These are phyloP conservation scores for Caenorhabditis macrosperma DNA, from an alignment of 2,888 invertebrate genomes.

Conservation along the genomic window DNA sequence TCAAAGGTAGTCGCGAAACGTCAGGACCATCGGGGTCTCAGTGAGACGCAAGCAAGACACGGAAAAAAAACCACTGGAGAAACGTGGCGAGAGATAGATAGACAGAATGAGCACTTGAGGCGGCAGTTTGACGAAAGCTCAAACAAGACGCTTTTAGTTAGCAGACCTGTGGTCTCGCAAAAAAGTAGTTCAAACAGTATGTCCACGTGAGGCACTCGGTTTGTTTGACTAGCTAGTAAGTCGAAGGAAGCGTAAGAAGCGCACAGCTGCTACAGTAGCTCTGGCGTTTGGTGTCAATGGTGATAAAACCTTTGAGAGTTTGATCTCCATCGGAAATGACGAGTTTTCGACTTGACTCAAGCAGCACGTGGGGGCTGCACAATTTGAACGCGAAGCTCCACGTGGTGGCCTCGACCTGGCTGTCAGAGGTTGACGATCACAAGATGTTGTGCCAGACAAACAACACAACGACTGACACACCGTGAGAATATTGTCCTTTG, in stretches of 20 bases:
- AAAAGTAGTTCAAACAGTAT: conserved; percentile 48
- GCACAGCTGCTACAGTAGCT: conserved; percentile 29
- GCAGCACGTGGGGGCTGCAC: conserved; percentile 32
- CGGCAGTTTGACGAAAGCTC: conserved; percentile 31
- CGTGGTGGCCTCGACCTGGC: conserved; percentile 27
- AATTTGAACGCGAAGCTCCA: conserved; percentile 48
- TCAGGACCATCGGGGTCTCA: conserved; percentile 10
- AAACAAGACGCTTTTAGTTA: conserved; percentile 52
- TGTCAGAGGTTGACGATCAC: conserved; percentile 51
- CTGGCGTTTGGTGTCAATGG: background rate
- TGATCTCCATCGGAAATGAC: conserved; percentile 27
- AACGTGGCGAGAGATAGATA: conserved; percentile 26
- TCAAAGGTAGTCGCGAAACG: conserved; percentile 36
- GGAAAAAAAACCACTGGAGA: conserved; percentile 19
- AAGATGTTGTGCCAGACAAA: conserved; percentile 35
- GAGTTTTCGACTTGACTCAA: conserved; percentile 3
- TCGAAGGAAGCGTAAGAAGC: conserved; percentile 24
- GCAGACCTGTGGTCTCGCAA: conserved; percentile 51
- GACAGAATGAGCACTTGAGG: conserved; percentile 7
- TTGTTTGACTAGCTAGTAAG: conserved; percentile 35
- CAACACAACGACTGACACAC: conserved; percentile 36
- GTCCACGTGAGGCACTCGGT: conserved; percentile 40
- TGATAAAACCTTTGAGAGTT: background rate
- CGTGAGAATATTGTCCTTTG: conserved; percentile 52
- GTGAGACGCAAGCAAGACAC: background rate